Percentiles rank a stretch among this genome's conserved stretches.
Conservation (phyloP, 1,140 invertebrate genomes). For the Phthorimaea operculella region DNA sequence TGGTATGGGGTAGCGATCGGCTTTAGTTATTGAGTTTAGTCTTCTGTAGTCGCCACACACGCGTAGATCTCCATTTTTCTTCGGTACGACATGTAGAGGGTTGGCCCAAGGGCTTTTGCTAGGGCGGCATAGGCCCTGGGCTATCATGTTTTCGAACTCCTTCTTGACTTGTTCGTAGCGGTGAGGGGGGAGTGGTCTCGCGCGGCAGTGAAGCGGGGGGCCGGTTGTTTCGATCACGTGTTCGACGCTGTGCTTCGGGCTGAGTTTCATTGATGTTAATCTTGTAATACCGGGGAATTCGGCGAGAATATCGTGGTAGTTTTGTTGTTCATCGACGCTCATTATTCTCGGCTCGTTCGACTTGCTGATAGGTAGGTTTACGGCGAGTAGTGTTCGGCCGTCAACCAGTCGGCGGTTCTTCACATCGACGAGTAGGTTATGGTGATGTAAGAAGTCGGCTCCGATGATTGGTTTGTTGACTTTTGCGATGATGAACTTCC, state of each 20-base stretch:
- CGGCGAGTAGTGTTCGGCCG: too few relatives aligned
- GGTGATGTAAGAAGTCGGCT: too few relatives aligned
- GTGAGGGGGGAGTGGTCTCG: conserved; percentile 37
- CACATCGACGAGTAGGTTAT: too few relatives aligned
- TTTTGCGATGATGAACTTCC: too few relatives aligned
- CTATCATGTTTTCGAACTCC: conserved; percentile 37
- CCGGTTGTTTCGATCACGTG: conserved; percentile 30
- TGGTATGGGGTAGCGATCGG: conserved; percentile 31
- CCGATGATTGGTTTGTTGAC: too few relatives aligned
- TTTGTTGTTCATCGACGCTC: too few relatives aligned
- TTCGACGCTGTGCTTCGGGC: conserved; percentile 10
- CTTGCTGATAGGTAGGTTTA: too few relatives aligned
- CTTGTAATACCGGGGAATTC: not conserved
- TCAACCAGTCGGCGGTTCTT: too few relatives aligned
- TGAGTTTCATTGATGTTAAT: not conserved
- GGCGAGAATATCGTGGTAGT: not conserved
- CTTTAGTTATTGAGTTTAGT: conserved; percentile 50
- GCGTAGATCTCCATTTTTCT: conserved; percentile 46
- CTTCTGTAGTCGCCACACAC: conserved; percentile 57
- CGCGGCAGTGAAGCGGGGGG: conserved; percentile 20
- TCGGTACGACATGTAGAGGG: conserved; percentile 47
- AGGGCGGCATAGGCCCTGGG: conserved; percentile 35
- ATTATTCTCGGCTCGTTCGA: too few relatives aligned
- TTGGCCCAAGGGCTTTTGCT: conserved; percentile 51
- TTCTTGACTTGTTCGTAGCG: conserved; percentile 25